Conservation (phyloP, 2,113 vertebrate species). For the Ursus arctos region DNA sequence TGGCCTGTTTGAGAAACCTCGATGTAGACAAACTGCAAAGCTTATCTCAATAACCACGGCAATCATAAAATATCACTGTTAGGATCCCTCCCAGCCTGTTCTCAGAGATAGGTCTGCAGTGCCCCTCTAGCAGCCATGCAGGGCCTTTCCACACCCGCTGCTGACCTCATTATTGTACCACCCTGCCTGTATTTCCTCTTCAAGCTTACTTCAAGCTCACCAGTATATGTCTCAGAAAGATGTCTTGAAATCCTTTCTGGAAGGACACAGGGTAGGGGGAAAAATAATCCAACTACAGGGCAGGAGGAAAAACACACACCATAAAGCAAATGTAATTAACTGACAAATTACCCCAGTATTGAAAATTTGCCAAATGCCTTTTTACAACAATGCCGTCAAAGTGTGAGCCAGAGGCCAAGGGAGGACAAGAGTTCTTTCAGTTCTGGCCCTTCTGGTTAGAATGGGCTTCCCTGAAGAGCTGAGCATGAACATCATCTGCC, state of each 20-base stretch:
- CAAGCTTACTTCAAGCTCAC: not conserved
- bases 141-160: not conserved
- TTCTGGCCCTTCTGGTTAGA: not conserved
- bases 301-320: not conserved
- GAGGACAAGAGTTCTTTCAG: not conserved
- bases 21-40: not conserved
- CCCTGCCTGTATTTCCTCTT: not conserved
- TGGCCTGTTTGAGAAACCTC: not conserved
- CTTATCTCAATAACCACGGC: not conserved
- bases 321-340: not conserved
- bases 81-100: not conserved
- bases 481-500: not conserved
- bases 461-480: not conserved
- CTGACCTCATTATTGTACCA: not conserved
- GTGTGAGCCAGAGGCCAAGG: not conserved
- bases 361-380: conserved; percentile 4
- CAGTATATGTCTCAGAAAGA: not conserved
- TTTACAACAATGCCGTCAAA: not conserved
- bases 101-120: not conserved
- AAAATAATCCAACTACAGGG: not conserved
- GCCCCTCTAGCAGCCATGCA: not conserved
- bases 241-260: conserved; percentile 17
- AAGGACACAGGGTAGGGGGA: not conserved
- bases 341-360: not conserved
- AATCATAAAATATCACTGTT: not conserved